These are phyloP conservation scores for Mycteria americana DNA, from an alignment of 2,797 vertebrate genomes.

Conservation along the genomic window DNA sequence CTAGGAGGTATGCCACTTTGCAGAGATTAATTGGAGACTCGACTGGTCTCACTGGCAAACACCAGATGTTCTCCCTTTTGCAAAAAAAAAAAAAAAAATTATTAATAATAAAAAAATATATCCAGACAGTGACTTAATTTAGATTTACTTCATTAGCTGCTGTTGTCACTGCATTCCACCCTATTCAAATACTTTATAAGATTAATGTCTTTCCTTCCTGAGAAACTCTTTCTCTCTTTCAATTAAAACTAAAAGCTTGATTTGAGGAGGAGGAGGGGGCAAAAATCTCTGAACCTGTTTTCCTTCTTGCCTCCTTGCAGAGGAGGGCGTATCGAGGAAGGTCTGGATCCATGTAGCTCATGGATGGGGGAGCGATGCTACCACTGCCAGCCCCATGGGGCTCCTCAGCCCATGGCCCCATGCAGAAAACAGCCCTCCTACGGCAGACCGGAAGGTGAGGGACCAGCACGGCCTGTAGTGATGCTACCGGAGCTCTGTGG, in stretches of 20 bases:
- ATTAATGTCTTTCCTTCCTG: not conserved
- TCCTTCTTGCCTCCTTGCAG: not conserved
- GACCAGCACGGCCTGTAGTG: accelerated
- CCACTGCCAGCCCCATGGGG: not conserved
- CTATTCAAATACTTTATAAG: slow-evolving; percentile 39
- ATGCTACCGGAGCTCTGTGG: accelerated
- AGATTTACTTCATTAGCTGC: slow-evolving; percentile 50
- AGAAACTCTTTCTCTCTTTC: not conserved
- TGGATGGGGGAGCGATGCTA: not conserved
- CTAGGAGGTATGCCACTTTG: not conserved
- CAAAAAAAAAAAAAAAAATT: not conserved
- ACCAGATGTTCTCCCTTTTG: slow-evolving; percentile 16
- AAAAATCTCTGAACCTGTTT: not conserved
- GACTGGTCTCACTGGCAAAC: not conserved
- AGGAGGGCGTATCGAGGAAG: accelerated
- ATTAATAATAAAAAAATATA: not conserved
- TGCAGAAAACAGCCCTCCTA: not conserved
- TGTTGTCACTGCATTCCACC: slow-evolving; percentile 15
- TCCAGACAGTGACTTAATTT: slow-evolving; percentile 6
- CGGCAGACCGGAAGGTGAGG: not conserved
- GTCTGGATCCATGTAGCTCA: not conserved
- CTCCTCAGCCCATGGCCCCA: not conserved
- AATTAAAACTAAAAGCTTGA: not conserved
- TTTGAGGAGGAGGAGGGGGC: not conserved
- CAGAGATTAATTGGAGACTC: slow-evolving; percentile 43